Evolutionary conservation across 2,113 vertebrate species (phyloP), one percentile per base, ranked within the genome.

Genomic region (Trogon surrucura): DNA sequence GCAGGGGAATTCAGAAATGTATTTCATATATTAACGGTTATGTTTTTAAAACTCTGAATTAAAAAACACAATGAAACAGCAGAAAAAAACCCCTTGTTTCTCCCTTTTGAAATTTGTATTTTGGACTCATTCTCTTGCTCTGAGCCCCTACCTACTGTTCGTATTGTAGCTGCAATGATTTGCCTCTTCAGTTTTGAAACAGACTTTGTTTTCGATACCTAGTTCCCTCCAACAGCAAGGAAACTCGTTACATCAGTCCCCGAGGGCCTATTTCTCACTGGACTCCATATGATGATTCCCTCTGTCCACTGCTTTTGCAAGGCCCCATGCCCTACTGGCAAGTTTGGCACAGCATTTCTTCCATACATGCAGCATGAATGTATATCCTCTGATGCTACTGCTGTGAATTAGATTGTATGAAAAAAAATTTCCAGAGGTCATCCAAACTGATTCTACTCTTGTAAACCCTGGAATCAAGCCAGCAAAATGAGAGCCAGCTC

Each of bases 41-140:
- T 54, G 21, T 69, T 91, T 85, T 44, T 73, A 73, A 78, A 88
- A 53, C 45, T 85, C 9, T 22, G 19, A 90, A 91, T 73, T 61
- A 77, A 80, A 50, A 75, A 4, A 27, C 15, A 17, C 6, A 69
- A 44, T 53, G 34, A 86, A 81, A 69, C 9, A 48, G 30, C 4
- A 58, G 26, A 32, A 65, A 89, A 88, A 16, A 0, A 6, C 6
- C 1, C 2, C 20, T 64, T 61, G 1, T 3, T 85, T 75, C 41
- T 79, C 6, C 13, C 25, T 54, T 85, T 58, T 38, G 30, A 85
- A 94, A 89, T 88, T 44, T 77, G 54, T 16, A 9, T 89, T 50
- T 93, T 91, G 18, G n/a, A 58, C 9, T 73, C 17, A 47, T 16
- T 95, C 18, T 79, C 10, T 72, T 74, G 36, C 19, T 64, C 45